Evolutionary conservation across 2,888 invertebrate species (phyloP).

Genomic region (Drosophila austrosaltans): DNA sequence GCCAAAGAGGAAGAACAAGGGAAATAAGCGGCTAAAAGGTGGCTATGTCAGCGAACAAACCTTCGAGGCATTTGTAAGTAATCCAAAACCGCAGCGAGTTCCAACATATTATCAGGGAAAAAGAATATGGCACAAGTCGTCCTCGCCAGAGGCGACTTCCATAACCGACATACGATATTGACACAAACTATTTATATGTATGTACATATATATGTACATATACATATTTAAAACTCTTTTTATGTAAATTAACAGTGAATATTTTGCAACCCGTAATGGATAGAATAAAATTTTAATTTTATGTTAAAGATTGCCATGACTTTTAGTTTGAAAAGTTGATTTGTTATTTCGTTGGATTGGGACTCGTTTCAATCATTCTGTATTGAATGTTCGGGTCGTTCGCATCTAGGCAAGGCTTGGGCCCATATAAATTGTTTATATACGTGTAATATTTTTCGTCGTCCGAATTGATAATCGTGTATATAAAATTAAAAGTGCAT

Average conservation of each 20-base stretch:
- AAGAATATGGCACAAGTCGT: slow-evolving; percentile 41
- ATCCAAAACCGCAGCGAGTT: not conserved
- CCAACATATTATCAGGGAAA: not conserved
- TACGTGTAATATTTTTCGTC: slow-evolving; percentile 40
- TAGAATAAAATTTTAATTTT: not conserved
- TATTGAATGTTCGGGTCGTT: slow-evolving; percentile 63
- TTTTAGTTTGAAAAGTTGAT: not conserved
- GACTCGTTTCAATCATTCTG: slow-evolving; percentile 43
- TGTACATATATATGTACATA: too few species aligned
- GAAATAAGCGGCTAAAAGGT: slow-evolving; percentile 29
- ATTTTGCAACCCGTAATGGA: not conserved
- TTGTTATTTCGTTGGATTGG: not conserved
- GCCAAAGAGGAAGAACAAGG: slow-evolving; percentile 30
- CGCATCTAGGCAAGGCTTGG: slow-evolving; percentile 49
- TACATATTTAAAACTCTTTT: not conserved
- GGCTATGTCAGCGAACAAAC: slow-evolving; percentile 32
- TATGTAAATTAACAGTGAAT: slow-evolving; percentile 8
- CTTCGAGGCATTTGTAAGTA: not conserved
- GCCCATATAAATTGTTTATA: slow-evolving; percentile 49
- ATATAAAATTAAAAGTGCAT: slow-evolving; percentile 41
- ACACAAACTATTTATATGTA: not conserved
- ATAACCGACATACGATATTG: not conserved
- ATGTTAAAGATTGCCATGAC: slow-evolving; percentile 22
- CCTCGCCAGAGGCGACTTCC: not conserved
- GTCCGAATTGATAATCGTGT: slow-evolving; percentile 17